Evolutionary conservation across 2,797 vertebrate genomes (phyloP).

Genomic region (Alouatta caraya): DNA sequence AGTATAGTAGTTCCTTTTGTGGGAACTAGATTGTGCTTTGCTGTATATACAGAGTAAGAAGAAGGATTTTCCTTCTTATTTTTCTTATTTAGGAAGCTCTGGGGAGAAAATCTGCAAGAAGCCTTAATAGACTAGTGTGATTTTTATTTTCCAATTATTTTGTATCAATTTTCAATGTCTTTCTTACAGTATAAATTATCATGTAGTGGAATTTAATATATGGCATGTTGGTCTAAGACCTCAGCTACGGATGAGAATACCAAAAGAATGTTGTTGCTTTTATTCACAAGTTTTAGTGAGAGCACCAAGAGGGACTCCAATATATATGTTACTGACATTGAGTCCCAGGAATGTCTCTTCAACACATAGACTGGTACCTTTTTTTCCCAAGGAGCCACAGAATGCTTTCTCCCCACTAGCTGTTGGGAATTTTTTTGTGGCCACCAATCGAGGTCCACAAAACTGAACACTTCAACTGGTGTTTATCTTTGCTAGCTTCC

Average conservation of each 20-base stretch:
- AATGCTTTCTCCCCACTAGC: neutral
- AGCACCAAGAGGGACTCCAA: neutral
- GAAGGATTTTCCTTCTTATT: neutral
- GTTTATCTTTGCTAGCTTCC: neutral
- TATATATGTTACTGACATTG: neutral
- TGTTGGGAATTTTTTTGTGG: neutral
- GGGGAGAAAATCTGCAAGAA: neutral
- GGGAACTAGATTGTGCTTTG: neutral
- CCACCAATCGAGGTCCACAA: neutral
- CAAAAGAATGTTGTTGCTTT: neutral
- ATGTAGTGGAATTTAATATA: neutral
- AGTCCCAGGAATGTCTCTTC: neutral
- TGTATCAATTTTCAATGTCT: neutral
- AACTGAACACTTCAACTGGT: neutral
- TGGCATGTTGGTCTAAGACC: neutral
- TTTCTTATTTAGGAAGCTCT: slow-evolving; percentile 47
- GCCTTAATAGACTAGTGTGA: neutral
- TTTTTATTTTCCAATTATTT: neutral
- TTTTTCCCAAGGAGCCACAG: neutral
- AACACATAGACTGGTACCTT: neutral
- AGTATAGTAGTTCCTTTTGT: slow-evolving; percentile 15
- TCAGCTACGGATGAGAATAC: neutral
- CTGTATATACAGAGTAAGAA: neutral
- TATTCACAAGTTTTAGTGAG: neutral
- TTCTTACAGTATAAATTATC: neutral